Conservation (phyloP, 2,888 invertebrate species). For the Chrysolina oricalcia region DNA sequence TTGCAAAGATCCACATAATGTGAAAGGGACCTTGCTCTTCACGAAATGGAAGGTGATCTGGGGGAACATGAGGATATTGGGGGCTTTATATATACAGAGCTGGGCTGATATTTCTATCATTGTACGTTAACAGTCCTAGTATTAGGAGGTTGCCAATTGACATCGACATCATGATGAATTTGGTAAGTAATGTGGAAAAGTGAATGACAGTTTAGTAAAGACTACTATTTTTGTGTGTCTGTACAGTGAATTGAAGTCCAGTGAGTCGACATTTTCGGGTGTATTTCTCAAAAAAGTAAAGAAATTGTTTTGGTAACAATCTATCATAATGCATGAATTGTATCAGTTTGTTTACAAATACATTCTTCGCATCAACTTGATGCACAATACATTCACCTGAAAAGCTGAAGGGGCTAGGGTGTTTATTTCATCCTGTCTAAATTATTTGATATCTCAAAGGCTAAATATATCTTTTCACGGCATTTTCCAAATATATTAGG, state of each 20-base stretch:
- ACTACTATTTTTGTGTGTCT: no score
- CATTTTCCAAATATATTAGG: no score
- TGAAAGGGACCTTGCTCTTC: slow-evolving; percentile 71
- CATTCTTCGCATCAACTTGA: no score
- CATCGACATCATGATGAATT: slow-evolving; percentile 65
- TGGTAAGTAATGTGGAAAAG: slow-evolving; percentile 63
- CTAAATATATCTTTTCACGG: no score
- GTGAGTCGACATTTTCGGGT: neutral
- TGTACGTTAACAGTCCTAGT: slow-evolving; percentile 70
- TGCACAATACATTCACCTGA: no score
- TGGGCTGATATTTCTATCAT: slow-evolving; percentile 58
- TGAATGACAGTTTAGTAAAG: neutral
- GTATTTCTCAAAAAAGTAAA: no score
- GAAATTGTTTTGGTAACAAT: no score
- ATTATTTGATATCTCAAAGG: no score
- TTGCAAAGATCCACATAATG: slow-evolving; percentile 53
- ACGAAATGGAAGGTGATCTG: slow-evolving; percentile 37
- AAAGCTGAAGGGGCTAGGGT: no score
- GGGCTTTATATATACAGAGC: slow-evolving; percentile 67
- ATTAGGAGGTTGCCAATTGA: slow-evolving; percentile 67
- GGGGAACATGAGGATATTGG: slow-evolving; percentile 54
- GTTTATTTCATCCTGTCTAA: no score
- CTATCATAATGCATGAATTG: no score
- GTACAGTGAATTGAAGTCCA: neutral
- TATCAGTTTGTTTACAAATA: no score